Evolutionary conservation across 2,113 vertebrate genomes (phyloP).

Genomic region (Dinomys branickii): DNA sequence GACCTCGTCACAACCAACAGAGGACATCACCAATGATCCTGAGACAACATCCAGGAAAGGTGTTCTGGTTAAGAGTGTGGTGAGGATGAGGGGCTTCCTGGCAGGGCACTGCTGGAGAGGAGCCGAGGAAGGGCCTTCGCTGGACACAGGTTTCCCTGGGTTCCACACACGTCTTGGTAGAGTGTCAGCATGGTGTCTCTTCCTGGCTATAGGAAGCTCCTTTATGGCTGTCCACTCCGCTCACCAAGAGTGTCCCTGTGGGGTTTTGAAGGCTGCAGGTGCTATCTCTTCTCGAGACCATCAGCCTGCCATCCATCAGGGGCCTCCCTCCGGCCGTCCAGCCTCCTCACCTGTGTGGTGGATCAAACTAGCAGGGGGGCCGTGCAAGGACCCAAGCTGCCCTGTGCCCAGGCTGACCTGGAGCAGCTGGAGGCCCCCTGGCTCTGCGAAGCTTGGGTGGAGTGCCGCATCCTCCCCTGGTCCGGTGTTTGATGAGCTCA

Average conservation of each 20-base stretch:
- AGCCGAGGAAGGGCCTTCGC: background rate
- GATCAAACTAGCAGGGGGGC: background rate
- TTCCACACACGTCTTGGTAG: too few relatives aligned
- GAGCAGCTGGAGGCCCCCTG: background rate
- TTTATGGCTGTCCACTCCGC: background rate
- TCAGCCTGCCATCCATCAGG: background rate
- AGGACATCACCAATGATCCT: rapidly evolving
- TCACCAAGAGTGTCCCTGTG: background rate
- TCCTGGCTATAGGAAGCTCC: background rate
- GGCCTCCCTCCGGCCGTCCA: background rate
- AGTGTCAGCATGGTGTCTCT: background rate
- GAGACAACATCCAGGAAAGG: background rate
- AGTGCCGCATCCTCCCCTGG: background rate
- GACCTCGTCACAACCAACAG: background rate
- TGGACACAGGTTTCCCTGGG: background rate
- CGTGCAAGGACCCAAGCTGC: background rate
- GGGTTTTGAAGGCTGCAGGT: too few relatives aligned
- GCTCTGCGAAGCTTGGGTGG: background rate
- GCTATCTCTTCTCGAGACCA: background rate
- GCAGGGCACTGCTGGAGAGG: background rate
- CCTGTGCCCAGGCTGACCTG: background rate
- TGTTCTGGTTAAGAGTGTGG: background rate
- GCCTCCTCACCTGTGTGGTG: background rate
- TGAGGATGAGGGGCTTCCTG: too few relatives aligned
- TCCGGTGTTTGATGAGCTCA: background rate